Conservation (phyloP, 2,113 vertebrate species). For the Tapirus terrestris region DNA sequence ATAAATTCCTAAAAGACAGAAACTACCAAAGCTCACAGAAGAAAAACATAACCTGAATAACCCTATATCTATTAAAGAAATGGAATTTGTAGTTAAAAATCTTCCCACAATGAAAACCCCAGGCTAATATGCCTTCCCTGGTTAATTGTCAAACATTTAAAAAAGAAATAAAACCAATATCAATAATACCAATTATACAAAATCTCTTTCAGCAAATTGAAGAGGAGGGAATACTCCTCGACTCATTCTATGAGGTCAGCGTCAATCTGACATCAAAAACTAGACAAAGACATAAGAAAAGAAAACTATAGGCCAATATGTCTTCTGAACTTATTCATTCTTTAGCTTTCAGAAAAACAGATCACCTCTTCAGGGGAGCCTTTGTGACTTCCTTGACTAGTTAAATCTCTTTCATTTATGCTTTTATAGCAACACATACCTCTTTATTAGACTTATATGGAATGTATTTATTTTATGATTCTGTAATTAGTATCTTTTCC, state of each 20-base stretch:
- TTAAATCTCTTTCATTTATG: conserved; percentile 17
- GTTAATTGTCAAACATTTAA: neutral
- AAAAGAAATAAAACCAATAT: neutral
- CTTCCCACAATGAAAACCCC: neutral
- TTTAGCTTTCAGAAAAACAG: neutral
- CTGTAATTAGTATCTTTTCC: neutral
- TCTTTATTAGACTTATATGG: neutral
- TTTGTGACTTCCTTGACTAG: neutral
- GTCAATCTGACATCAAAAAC: neutral
- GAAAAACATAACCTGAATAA: neutral
- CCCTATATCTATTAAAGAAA: neutral
- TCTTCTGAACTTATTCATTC: neutral
- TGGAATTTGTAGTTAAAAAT: neutral
- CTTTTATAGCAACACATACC: neutral
- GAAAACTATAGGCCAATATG: neutral
- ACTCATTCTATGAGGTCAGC: neutral
- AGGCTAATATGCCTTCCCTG: neutral
- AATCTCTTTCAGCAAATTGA: neutral
- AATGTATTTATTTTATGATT: neutral
- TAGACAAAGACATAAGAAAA: neutral
- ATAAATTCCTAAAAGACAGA: neutral
- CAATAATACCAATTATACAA: neutral
- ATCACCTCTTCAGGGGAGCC: neutral
- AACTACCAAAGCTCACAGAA: neutral
- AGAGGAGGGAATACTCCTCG: neutral